Base-by-base conservation (phyloP, 2,888 invertebrate species). In the Plebejus anna region DNA sequence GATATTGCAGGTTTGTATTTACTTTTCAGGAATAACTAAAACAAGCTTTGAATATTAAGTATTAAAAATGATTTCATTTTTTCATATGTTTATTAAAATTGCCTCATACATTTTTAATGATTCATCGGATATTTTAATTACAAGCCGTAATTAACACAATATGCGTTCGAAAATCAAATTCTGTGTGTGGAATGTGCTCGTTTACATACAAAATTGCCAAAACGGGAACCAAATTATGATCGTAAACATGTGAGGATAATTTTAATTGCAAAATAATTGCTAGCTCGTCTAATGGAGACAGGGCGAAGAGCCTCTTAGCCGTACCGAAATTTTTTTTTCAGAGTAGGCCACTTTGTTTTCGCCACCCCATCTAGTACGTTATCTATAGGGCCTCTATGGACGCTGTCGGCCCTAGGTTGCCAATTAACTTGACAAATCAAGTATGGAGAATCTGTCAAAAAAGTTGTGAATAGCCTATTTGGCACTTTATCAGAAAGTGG, bases 201-300 rank as follows among this genome's bases (percentile, higher is more conserved):
- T 66, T 66, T 66, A 66, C 13, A 16, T 16, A 66, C 66, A 36
- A 32, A 66, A 66, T 36, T 32, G 32, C 4, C 36, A 13, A 66
- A 66, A 32, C 13, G 66, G 32, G 32, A 32, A 66, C 32, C 32
- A 36, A 66, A 66, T 66, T 66, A 36, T 36, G 32, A 66, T 66
- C 66, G 66, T 66, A 32, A 66, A 66, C 36, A 66, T 36, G 36
- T 32, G 66, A 36, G 13, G 66, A 66, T 32, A 66, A 66, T 36
- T 66, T 66, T 66, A 66, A 66, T 66, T 66, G 66, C 36, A 66
- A 66, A 66, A 66, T 66, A 66, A 66, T 36, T 36, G 66, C 66
- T 36, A 36, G 32, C 32, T 66, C 66, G 22, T 22, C 22, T 22
- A 22, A 22, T 22, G 22, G 22, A 22, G 22, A 22, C 22, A 22